Evolutionary conservation across 1,140 invertebrate species (phyloP).

Genomic region (Drosophila arawakana): DNA sequence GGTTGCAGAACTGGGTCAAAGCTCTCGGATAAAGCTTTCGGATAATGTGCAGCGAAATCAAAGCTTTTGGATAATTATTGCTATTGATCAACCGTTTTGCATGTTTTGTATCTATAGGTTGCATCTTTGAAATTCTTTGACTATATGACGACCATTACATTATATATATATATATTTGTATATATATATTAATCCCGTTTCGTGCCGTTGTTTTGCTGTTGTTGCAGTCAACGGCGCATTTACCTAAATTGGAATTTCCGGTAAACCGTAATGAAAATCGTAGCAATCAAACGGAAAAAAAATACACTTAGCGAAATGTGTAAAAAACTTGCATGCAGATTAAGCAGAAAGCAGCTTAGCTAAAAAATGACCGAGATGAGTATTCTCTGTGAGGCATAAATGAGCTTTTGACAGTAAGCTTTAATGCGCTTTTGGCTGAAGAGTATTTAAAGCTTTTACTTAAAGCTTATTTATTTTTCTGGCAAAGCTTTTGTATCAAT

Average conservation of each 20-base stretch:
- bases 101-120: no score
- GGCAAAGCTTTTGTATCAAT: no score
- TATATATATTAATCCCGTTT: slow-evolving; percentile 69
- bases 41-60: no score
- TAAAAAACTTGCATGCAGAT: slow-evolving; percentile 24
- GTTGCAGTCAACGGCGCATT: slow-evolving; percentile 79
- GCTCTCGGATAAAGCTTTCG: no score
- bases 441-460: not conserved
- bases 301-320: slow-evolving; percentile 44
- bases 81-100: no score
- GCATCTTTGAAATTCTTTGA: no score
- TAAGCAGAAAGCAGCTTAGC: not conserved
- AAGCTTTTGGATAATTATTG: no score
- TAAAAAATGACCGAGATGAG: not conserved
- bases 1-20: no score
- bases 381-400: not conserved
- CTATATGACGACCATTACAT: no score
- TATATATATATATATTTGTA: no score
- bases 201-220: slow-evolving; percentile 39
- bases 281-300: slow-evolving; percentile 77
- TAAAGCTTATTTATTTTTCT: not conserved
- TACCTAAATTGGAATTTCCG: slow-evolving; percentile 85
- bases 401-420: not conserved
- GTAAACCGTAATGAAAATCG: slow-evolving; percentile 83
- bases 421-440: not conserved